Evolutionary conservation across 2,888 invertebrate genomes (phyloP).

Genomic region (Lottia gigantea): DNA sequence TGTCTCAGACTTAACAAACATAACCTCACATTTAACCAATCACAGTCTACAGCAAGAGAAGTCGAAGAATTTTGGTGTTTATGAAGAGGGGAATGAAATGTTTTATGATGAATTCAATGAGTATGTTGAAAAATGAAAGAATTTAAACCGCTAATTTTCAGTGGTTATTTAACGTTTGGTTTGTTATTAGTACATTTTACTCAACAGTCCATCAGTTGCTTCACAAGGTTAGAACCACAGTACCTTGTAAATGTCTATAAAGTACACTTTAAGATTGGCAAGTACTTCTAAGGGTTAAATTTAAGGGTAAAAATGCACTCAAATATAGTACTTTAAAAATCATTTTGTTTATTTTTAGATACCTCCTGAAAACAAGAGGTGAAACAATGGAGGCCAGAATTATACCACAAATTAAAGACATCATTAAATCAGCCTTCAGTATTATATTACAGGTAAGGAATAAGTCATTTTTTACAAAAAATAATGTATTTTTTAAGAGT

Average conservation of each 20-base stretch:
- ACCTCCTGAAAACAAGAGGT: neutral
- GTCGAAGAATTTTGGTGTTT: conserved; percentile 51
- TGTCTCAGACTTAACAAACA: conserved; percentile 38
- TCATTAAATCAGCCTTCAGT: conserved; percentile 36
- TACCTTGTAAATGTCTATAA: too few species aligned
- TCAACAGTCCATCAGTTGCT: too few species aligned
- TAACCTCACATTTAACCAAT: conserved; percentile 56
- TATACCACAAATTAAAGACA: conserved; percentile 29
- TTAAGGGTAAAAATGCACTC: too few species aligned
- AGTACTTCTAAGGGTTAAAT: too few species aligned
- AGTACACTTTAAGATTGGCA: too few species aligned
- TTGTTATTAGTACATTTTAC: too few species aligned
- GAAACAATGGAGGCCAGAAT: neutral
- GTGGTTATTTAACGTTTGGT: too few species aligned
- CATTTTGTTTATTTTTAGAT: neutral
- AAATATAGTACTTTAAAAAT: too few species aligned
- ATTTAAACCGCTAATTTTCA: too few species aligned
- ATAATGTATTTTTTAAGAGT: too few species aligned
- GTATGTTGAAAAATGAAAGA: conserved; percentile 25
- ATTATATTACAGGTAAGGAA: conserved; percentile 41
- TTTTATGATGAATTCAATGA: conserved; percentile 55
- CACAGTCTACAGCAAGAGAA: conserved; percentile 51
- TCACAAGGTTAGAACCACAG: too few species aligned
- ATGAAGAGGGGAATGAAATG: conserved; percentile 60
- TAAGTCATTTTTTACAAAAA: too few species aligned